phyloP scores from a whole-genome alignment of 2,888 invertebrate species.

The Hipparchia semele region DNA sequence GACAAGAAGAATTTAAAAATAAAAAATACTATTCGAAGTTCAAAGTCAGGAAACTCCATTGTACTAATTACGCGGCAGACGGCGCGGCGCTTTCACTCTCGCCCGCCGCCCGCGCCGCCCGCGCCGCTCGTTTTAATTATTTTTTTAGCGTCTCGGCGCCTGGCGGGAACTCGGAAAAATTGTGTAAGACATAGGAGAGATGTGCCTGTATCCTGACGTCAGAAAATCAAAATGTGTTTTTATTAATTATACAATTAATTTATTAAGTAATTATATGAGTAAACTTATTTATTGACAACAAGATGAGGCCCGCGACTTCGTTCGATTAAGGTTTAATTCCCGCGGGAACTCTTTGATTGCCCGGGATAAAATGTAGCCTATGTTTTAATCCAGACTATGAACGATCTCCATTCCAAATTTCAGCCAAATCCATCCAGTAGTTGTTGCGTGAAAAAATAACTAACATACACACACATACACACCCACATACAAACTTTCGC shows the following conservation, averaged over 20 bases:
- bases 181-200: conserved; percentile 52
- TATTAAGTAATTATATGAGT: too few species aligned
- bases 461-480: too few species aligned
- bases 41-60: conserved; percentile 83
- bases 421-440: too few species aligned
- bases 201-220: conserved; percentile 18
- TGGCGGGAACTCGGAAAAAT: conserved; percentile 79
- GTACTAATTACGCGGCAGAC: conserved; percentile 83
- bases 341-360: too few species aligned
- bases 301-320: too few species aligned
- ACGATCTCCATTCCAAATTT: too few species aligned
- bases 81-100: conserved; percentile 82
- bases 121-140: conserved; percentile 78
- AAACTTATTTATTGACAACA: too few species aligned
- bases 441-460: too few species aligned
- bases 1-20: conserved; percentile 58
- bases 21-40: conserved; percentile 77
- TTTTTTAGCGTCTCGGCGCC: conserved; percentile 83
- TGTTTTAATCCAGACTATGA: too few species aligned
- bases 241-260: background rate
- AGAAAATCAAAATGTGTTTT: background rate
- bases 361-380: too few species aligned
- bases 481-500: too few species aligned
- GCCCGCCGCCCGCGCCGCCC: conserved; percentile 48
- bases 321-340: too few species aligned